A percentile compares a stretch with the other conserved stretches of the same genome.
phyloP scores from a whole-genome alignment of 2,888 invertebrate genomes.

The Glyphotaelius pellucidus region DNA sequence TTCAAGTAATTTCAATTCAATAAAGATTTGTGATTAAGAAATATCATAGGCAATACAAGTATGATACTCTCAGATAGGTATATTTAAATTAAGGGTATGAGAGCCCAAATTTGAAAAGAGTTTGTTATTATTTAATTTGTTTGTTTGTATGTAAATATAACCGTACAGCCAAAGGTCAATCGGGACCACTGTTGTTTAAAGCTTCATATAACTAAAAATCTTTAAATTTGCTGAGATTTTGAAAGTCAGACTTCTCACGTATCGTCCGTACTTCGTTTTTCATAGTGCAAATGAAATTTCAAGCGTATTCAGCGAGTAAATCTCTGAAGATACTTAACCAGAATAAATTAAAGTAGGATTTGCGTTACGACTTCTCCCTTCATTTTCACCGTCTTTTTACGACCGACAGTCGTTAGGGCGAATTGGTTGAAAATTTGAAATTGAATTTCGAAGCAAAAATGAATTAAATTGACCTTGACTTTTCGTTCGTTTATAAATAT shows the following conservation, averaged over 20 bases:
- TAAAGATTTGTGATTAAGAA: no score
- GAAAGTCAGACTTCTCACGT: neutral
- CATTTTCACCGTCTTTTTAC: neutral
- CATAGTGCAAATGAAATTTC: neutral
- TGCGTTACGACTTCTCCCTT: conserved; percentile 6
- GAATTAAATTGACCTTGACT: neutral
- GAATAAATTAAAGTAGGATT: neutral
- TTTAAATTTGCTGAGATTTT: neutral
- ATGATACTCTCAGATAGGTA: no score
- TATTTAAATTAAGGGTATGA: no score
- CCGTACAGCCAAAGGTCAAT: neutral
- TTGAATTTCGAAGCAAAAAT: conserved; percentile 29
- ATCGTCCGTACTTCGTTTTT: neutral
- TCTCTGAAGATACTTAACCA: neutral
- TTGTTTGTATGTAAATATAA: neutral
- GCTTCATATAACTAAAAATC: neutral
- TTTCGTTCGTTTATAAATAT: neutral
- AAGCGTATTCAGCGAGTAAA: neutral
- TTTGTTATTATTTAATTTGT: neutral
- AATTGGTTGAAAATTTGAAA: conserved; percentile 35
- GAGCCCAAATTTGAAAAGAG: neutral
- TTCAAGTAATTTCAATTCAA: no score
- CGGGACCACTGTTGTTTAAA: neutral
- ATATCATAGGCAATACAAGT: no score
- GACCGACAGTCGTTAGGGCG: conserved; percentile 10